Evolutionary conservation across 2,797 vertebrate genomes (phyloP).

Genomic region (Nannoperca obscura): DNA sequence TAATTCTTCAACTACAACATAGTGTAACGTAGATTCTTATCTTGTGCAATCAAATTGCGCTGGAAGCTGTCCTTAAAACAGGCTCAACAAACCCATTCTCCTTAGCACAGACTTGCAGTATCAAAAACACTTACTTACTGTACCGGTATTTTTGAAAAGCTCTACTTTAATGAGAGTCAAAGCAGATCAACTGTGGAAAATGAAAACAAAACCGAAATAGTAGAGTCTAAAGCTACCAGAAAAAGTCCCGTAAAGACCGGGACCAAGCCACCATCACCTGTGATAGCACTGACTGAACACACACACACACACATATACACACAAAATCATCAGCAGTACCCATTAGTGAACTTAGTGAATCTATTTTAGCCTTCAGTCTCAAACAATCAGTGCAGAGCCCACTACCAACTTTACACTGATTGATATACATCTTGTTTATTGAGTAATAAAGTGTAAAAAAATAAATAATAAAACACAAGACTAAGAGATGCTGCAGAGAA

Average conservation of each 20-base stretch:
- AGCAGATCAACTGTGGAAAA: slow-evolving; percentile 49
- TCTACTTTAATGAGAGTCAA: slow-evolving; percentile 47
- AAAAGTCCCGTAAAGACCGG: slow-evolving; percentile 72
- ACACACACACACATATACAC: slow-evolving; percentile 8
- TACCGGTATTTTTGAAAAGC: slow-evolving; percentile 17
- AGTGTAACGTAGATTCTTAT: slow-evolving; percentile 55
- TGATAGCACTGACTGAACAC: slow-evolving; percentile 28
- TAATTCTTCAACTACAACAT: slow-evolving; percentile 45
- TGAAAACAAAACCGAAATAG: slow-evolving; percentile 58
- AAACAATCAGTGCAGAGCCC: slow-evolving; percentile 24
- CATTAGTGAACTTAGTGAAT: slow-evolving; percentile 44
- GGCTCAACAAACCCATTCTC: slow-evolving; percentile 25
- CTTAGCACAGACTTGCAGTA: slow-evolving; percentile 10
- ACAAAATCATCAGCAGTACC: slow-evolving; percentile 33
- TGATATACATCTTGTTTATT: slow-evolving; percentile 63
- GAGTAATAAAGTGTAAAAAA: slow-evolving; percentile 59
- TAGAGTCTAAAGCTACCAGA: slow-evolving; percentile 61
- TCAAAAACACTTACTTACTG: slow-evolving; percentile 36
- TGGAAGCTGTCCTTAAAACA: slow-evolving; percentile 41
- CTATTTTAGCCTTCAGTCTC: slow-evolving; percentile 33
- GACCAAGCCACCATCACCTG: slow-evolving; percentile 39
- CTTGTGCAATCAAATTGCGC: slow-evolving; percentile 55
- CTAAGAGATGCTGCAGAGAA: slow-evolving; percentile 27
- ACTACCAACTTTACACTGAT: slow-evolving; percentile 39
- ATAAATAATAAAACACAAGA: slow-evolving; percentile 61